Base-by-base conservation (phyloP, 2,113 vertebrate species). In the Myrmophylax atrothorax region DNA sequence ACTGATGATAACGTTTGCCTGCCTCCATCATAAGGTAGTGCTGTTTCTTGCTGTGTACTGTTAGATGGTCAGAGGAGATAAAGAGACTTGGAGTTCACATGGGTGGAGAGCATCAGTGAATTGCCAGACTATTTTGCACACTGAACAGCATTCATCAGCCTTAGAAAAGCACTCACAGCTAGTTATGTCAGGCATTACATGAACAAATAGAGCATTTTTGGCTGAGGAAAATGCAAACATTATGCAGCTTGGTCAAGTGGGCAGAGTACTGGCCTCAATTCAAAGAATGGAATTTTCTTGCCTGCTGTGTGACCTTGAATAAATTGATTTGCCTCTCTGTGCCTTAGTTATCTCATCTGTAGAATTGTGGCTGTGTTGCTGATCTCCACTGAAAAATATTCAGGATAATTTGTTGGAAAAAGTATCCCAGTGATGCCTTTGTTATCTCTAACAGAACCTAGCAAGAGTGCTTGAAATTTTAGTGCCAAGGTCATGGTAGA, bases 211-310 rank as follows among this genome's bases (percentile, higher is more conserved):
- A 93, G 40, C 55, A 56, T 91, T 95, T 84, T 89, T 94, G 76
- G 66, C 56, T 80, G 56, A 26, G 89, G 60, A 96, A 68, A 95
- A 96, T 78, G 69, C 56, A 92, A 97, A 94, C 49, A 60, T 95
- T 95, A 87, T 89, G 56, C 60, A 81, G 52, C 67, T 53, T 77
- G 64, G 76, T 93, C 93, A 93, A 96, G 84, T 89, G 80, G 95
- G 84, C 59, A 81, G 64, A 49, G 22, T 28, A 72, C 3, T 46
- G 33, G 13, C 60, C 60, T 58, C 52, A 59, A 2, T 82, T 88
- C 50, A 87, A 82, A 87, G 42, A 74, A 91, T 59, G 60, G 76
- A 63, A 47, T 75, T 82, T 84, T 56, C 38, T 75, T 84, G 52
- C n/a, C 79, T 47, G 4, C 76, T 91, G 6, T 4, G 2, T 92